A percentile compares a stretch with the other conserved stretches of the same genome.
These are phyloP conservation scores for Sebastes hubbsi DNA, from an alignment of 2,797 vertebrate species.

Conservation along the genomic window DNA sequence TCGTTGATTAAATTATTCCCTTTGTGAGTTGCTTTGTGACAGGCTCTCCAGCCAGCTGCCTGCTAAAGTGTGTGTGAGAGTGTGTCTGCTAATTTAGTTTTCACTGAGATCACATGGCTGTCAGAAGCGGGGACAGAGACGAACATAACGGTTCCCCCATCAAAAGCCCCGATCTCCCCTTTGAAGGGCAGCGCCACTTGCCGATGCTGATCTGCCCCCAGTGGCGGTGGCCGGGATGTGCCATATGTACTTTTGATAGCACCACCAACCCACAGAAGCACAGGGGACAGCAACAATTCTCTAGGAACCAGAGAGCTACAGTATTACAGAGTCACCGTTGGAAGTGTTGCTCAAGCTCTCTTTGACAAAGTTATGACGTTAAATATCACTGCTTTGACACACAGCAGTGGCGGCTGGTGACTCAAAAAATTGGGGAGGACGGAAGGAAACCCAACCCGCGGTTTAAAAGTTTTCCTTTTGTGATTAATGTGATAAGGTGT, in stretches of 20 bases:
- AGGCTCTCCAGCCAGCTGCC: slow-evolving; percentile 7
- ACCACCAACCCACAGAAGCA: background rate
- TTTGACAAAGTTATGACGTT: too few species aligned
- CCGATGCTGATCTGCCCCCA: background rate
- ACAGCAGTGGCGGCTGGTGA: background rate
- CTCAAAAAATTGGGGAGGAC: background rate
- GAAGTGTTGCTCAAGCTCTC: too few species aligned
- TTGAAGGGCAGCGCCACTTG: slow-evolving; percentile 12
- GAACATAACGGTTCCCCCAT: slow-evolving; percentile 9
- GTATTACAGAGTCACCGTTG: too few species aligned
- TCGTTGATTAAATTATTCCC: slow-evolving; percentile 58
- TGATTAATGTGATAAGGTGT: background rate
- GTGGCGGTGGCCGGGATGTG: background rate
- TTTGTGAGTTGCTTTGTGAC: slow-evolving; percentile 59
- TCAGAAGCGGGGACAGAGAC: slow-evolving; percentile 38
- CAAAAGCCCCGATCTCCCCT: slow-evolving; percentile 6
- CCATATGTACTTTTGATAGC: slow-evolving; percentile 15
- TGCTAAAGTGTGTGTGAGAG: background rate
- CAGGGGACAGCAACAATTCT: background rate
- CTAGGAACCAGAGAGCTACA: too few species aligned
- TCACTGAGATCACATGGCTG: slow-evolving; percentile 50
- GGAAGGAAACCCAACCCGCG: background rate
- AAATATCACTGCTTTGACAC: too few species aligned
- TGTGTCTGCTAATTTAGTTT: slow-evolving; percentile 47
- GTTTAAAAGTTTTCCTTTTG: background rate